A percentile compares a stretch with the other conserved stretches of the same genome.
Evolutionary conservation across 2,113 vertebrate genomes (phyloP).

Genomic region (Leucopsar rothschildi): DNA sequence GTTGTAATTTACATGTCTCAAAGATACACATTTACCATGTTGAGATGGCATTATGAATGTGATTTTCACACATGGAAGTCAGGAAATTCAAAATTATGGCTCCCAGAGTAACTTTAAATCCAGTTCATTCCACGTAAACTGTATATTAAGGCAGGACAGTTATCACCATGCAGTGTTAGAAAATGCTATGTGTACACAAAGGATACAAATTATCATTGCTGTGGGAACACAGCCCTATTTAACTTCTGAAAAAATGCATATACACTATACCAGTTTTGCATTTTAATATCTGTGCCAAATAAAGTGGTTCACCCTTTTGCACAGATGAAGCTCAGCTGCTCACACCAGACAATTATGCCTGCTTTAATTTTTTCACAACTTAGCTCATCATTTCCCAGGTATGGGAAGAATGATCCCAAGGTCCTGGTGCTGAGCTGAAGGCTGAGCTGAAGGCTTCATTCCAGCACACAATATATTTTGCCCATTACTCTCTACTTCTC

Average conservation of each 20-base stretch:
- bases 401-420: neutral
- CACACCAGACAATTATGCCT: neutral
- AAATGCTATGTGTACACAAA: neutral
- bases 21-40: constrained; percentile 16
- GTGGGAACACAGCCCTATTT: neutral
- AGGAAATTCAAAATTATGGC: constrained; percentile 34
- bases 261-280: neutral
- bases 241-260: neutral
- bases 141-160: constrained; percentile 34
- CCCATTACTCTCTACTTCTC: neutral
- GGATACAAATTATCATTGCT: neutral
- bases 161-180: constrained; percentile 12
- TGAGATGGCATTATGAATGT: constrained; percentile 43
- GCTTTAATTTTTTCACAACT: neutral
- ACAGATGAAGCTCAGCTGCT: neutral
- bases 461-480: neutral
- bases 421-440: neutral
- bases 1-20: constrained; percentile 48
- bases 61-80: constrained; percentile 33
- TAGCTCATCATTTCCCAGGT: neutral
- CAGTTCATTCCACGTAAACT: constrained; percentile 8
- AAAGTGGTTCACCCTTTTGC: neutral
- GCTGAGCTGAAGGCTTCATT: neutral
- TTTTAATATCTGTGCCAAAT: neutral
- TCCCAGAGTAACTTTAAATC: constrained; percentile 56